A percentile compares a stretch with the other conserved stretches of the same genome.
These are phyloP conservation scores for Pica pica DNA, from an alignment of 2,113 vertebrate genomes.

Conservation along the genomic window DNA sequence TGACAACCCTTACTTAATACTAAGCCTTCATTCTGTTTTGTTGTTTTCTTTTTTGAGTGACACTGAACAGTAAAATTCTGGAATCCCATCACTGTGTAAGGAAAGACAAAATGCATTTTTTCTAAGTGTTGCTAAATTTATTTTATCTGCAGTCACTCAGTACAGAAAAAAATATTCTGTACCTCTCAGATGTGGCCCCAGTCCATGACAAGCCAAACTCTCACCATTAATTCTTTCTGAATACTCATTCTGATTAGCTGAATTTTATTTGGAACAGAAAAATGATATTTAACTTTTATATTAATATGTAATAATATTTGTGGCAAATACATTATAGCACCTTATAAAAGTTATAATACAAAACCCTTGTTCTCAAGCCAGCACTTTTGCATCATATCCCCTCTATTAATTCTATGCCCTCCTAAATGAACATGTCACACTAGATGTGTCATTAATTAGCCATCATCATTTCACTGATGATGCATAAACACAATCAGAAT, in stretches of 20 bases:
- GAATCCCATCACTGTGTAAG: neutral
- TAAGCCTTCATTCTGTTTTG: neutral
- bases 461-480: neutral
- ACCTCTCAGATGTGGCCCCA: neutral
- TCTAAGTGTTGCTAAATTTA: neutral
- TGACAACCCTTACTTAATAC: neutral
- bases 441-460: neutral
- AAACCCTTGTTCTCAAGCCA: neutral
- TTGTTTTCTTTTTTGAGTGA: neutral
- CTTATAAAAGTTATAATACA: neutral
- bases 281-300: neutral
- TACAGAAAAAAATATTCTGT: neutral
- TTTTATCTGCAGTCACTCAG: neutral
- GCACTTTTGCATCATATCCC: neutral
- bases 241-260: neutral
- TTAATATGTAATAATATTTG: neutral
- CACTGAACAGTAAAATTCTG: neutral
- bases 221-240: neutral
- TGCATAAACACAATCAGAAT: neutral
- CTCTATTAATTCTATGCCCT: neutral
- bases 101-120: neutral
- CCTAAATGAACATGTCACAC: neutral
- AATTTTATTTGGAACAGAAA: neutral
- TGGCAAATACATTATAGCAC: rapidly evolving
- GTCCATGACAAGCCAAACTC: neutral